Conservation (phyloP, 2,113 vertebrate species). For the Actinemys pallida region DNA sequence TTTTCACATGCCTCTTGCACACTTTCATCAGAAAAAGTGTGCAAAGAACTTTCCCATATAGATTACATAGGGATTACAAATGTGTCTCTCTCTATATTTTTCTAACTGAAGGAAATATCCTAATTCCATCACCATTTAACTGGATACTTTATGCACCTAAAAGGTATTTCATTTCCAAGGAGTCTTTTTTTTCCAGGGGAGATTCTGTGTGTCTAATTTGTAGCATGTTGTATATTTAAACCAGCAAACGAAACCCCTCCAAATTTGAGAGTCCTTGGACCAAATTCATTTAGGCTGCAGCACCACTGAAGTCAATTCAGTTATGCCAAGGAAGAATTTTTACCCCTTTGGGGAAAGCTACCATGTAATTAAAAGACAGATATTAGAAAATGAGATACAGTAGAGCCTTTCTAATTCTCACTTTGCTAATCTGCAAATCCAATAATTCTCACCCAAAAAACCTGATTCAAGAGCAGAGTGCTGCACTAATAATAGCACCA, state of each 20-base stretch:
- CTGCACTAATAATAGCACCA: not conserved
- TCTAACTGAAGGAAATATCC: not conserved
- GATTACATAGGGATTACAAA: not conserved
- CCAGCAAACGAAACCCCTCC: not conserved
- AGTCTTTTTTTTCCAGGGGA: fast-evolving
- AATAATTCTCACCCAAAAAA: not conserved
- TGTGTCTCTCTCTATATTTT: not conserved
- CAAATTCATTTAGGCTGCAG: not conserved
- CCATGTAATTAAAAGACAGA: not conserved
- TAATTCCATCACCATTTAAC: not conserved
- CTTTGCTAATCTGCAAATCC: not conserved
- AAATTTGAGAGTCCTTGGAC: not conserved
- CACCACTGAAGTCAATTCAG: not conserved
- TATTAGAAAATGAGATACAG: not conserved
- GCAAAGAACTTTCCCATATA: not conserved
- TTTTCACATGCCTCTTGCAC: not conserved
- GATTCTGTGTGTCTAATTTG: not conserved
- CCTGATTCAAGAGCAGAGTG: not conserved
- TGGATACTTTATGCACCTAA: not conserved
- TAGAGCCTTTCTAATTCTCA: not conserved
- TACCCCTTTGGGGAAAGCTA: not conserved
- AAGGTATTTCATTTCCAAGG: not conserved
- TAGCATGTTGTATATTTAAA: not conserved
- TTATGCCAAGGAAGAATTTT: not conserved
- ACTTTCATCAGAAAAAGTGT: not conserved